These are phyloP conservation scores for Morinoia aosen DNA, from an alignment of 2,888 invertebrate species.

Conservation along the genomic window DNA sequence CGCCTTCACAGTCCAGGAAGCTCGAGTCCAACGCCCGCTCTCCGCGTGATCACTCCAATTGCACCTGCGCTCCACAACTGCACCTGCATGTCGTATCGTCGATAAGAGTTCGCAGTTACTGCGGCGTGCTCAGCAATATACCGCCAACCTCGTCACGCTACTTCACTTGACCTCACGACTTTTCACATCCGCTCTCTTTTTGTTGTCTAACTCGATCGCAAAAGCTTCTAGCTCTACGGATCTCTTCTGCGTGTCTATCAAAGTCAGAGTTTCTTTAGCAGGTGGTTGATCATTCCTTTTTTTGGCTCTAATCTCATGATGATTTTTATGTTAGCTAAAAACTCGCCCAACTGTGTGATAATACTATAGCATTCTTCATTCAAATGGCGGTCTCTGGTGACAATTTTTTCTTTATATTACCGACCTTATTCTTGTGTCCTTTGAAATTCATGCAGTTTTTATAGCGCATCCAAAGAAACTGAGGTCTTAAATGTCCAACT, in stretches of 20 bases:
- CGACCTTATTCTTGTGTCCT: neutral
- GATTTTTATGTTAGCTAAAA: neutral
- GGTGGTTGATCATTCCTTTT: neutral
- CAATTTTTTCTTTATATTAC: neutral
- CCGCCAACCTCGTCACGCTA: slow-evolving; percentile 16
- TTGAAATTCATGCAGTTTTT: neutral
- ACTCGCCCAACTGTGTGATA: no score
- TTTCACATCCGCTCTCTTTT: slow-evolving; percentile 33
- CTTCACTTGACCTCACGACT: slow-evolving; percentile 26
- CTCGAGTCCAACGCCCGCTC: neutral
- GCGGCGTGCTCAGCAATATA: neutral
- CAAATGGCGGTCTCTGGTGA: neutral
- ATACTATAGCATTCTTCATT: neutral
- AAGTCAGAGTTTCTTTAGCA: neutral
- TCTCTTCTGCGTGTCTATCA: neutral
- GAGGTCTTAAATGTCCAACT: neutral
- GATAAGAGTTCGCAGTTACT: neutral
- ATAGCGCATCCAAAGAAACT: neutral
- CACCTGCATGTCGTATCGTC: neutral
- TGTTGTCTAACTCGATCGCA: neutral
- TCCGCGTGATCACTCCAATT: neutral
- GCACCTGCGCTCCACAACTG: neutral
- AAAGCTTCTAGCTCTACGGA: neutral
- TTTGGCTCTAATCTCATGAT: neutral
- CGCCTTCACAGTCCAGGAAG: neutral